Evolutionary conservation across 2,797 vertebrate species (phyloP), one percentile per base, ranked within the genome.

Genomic region (Mus minutoides): DNA sequence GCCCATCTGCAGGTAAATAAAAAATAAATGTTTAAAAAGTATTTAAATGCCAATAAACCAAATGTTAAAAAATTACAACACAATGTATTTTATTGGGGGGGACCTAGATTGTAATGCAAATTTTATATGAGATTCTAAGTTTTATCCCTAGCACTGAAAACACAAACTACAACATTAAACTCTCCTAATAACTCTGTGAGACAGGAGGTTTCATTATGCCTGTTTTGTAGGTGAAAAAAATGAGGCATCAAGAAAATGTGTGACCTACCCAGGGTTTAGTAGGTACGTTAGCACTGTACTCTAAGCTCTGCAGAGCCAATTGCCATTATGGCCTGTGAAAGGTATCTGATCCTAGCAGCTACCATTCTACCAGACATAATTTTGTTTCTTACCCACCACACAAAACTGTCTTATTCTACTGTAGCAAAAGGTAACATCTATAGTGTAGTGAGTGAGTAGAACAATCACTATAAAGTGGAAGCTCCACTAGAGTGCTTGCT

Each of bases 11-110:
- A 82, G n/a, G 56, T 29, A 82, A 82, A 82, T 37, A 56, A 80
- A 37, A 56, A 80, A 37, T 56, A 46, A 17, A 49, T 17, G 43
- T 77, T 49, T 8, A 54, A 54, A 34, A 84, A 46, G 26, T 46
- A 43, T 43, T 34, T 84, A 46, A 90, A 82, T 82, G 46, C 49
- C n/a, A 89, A 34, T 69, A 89, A 96, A 19, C 85, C 69, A 90
- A 90, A 56, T 7, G 86, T 34, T 43, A 95, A 91, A 12, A 43
- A 94, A 52, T 16, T 94, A 8, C 6, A 89, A 37, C 14, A 64
- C 85, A 93, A 26, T 60, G 34, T 49, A 94, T 87, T 94, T 96
- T 79, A 94, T 46, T 64, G 26, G 54, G 12, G 46, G n/a, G 91
- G 58, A 31, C 11, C 17, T 19, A 56, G 64, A 85, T 60, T 58